A percentile compares a stretch with the other conserved stretches of the same genome.
Evolutionary conservation across 2,113 vertebrate genomes (phyloP).

Genomic region (Paradisaea rubra): DNA sequence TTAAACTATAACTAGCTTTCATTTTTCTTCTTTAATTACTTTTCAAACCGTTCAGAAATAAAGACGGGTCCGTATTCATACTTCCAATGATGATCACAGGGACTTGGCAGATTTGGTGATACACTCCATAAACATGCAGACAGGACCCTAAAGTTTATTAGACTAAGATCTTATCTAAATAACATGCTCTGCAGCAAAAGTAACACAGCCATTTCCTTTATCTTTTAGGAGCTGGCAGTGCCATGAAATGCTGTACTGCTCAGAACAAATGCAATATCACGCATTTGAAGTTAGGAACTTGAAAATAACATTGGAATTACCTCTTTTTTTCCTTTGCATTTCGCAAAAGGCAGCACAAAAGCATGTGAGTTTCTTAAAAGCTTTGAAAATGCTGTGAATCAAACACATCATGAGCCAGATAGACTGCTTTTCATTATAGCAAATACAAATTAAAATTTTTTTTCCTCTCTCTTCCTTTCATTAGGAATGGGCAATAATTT

Average conservation of each 20-base stretch:
- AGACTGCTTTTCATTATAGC: not conserved
- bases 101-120: not conserved
- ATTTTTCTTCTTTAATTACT: not conserved
- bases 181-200: not conserved
- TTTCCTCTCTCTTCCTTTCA: not conserved
- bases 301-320: not conserved
- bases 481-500: not conserved
- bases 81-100: not conserved
- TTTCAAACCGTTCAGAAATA: not conserved
- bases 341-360: not conserved
- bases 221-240: not conserved
- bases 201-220: not conserved
- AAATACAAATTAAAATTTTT: not conserved
- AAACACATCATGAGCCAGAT: not conserved
- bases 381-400: not conserved
- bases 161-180: not conserved
- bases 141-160: not conserved
- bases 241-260: not conserved
- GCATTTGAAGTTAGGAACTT: not conserved
- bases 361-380: not conserved
- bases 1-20: not conserved
- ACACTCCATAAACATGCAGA: not conserved
- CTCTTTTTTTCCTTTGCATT: not conserved
- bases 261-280: not conserved
- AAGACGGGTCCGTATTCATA: not conserved